A percentile compares a stretch with the other conserved stretches of the same genome.
Conservation (phyloP, 2,888 invertebrate species). For the Caenorhabditis panamensis region DNA sequence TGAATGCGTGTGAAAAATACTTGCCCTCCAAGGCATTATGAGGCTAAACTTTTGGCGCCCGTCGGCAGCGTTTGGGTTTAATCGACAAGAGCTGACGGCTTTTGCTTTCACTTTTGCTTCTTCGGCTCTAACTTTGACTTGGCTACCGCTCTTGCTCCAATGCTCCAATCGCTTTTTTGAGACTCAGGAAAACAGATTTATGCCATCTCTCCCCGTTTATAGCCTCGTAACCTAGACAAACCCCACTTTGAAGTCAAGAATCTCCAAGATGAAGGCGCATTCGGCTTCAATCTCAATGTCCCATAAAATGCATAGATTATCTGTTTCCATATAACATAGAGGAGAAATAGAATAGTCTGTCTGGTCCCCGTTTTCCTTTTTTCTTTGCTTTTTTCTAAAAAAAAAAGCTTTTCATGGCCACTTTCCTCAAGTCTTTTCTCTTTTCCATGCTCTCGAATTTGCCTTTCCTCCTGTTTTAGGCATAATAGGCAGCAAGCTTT, state of each 20-base stretch:
- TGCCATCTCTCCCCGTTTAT: constrained; percentile 1
- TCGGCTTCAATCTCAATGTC: constrained; percentile 8
- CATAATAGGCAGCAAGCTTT: no score
- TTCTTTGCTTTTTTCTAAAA: no score
- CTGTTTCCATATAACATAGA: constrained; percentile 46
- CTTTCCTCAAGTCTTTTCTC: neutral
- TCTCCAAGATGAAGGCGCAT: neutral
- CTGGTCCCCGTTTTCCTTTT: constrained; percentile 3
- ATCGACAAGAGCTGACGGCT: constrained; percentile 35
- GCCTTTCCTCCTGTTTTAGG: constrained; percentile 14
- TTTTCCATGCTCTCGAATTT: constrained; percentile 23
- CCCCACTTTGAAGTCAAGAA: neutral
- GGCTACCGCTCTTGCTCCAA: no score
- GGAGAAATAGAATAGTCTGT: constrained; percentile 5
- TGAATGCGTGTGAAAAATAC: constrained; percentile 48
- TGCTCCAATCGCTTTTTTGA: constrained; percentile 25
- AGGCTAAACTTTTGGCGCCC: constrained; percentile 7
- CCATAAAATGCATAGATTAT: constrained; percentile 25
- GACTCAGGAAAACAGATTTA: constrained; percentile 26
- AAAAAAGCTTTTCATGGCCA: constrained; percentile 18
- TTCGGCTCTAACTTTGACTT: no score
- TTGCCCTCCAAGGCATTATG: constrained; percentile 47
- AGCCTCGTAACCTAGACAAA: neutral
- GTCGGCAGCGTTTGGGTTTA: constrained; percentile 17
- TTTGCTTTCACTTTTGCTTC: constrained; percentile 4